Base-by-base conservation (phyloP, 2,888 invertebrate genomes). In the Plutella xylostella region DNA sequence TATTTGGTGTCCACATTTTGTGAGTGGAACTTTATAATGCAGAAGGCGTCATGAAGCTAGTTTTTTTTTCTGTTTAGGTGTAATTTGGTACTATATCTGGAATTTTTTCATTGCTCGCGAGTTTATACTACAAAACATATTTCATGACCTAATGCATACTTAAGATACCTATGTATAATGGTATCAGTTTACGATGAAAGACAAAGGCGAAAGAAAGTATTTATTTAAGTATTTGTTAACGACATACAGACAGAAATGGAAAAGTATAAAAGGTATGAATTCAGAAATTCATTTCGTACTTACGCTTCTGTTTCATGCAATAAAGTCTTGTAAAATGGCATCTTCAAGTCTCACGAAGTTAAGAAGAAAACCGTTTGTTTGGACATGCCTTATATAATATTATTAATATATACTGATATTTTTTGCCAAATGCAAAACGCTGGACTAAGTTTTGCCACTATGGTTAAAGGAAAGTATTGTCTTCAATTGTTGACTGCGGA, bases 321-420 rank as follows among this genome's bases (percentile, higher is more conserved):
- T 73, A 72, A 73, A 74, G 58, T 68, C 59, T 60, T 53, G 57
- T 47, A 59, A 57, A 64, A 67, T 63, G 61, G 61, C 61, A 52
- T 66, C 65, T 60, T 62, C 34, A 21, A 22, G 9, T 14, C 15
- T 18, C 12, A 21, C 12, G 18, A 37, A 3, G 9, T 19, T 15
- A 19, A 20, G 21, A 31, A 21, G 12, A 17, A 9, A 15, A 9
- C 38, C 20, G 11, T 4, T 20, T n/a, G n/a, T n/a, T n/a, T n/a
- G n/a, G n/a, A n/a, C n/a, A n/a, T n/a, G n/a, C n/a, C n/a, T n/a
- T n/a, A n/a, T n/a, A n/a, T n/a, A n/a, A n/a, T n/a, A n/a, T n/a
- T n/a, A n/a, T n/a, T n/a, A n/a, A n/a, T n/a, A n/a, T n/a, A n/a
- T n/a, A n/a, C n/a, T n/a, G n/a, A n/a, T n/a, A n/a, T n/a, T n/a